phyloP scores from a whole-genome alignment of 2,888 invertebrate species.

The Coelopa pilipes region DNA sequence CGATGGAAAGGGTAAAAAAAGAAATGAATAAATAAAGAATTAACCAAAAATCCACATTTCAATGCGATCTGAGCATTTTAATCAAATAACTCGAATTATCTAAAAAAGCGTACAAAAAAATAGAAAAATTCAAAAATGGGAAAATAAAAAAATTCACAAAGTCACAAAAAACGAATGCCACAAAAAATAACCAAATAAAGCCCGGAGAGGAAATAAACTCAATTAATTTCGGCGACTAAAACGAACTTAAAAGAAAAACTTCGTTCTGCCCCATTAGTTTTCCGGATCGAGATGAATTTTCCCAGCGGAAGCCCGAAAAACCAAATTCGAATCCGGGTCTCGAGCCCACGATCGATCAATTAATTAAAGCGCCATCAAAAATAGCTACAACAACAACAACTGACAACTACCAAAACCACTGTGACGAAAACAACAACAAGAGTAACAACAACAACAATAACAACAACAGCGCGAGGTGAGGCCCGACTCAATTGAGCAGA shows the following conservation, averaged over 20 bases:
- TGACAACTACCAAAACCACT: background rate
- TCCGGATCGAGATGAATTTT: too few relatives aligned
- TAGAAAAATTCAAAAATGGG: background rate
- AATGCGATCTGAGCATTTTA: too few relatives aligned
- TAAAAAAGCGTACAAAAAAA: background rate
- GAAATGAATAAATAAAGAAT: too few relatives aligned
- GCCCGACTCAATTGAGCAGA: conserved; percentile 10
- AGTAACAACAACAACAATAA: too few relatives aligned
- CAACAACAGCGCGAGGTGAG: background rate
- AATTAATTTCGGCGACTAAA: too few relatives aligned
- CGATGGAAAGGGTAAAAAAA: too few relatives aligned
- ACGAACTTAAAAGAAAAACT: background rate
- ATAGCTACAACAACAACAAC: background rate
- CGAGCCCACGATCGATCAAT: conserved; percentile 16
- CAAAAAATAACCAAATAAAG: too few relatives aligned
- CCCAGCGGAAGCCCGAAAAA: too few relatives aligned
- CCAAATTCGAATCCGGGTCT: background rate
- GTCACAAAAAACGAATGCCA: too few relatives aligned
- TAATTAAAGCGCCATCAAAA: conserved; percentile 7
- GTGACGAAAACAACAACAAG: too few relatives aligned
- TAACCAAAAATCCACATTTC: too few relatives aligned
- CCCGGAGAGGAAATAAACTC: too few relatives aligned
- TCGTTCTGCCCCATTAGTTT: background rate
- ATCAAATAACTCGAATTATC: background rate
- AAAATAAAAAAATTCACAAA: background rate